Evolutionary conservation across 2,797 vertebrate species (phyloP).

Genomic region (Hippopotamyrus pictus): DNA sequence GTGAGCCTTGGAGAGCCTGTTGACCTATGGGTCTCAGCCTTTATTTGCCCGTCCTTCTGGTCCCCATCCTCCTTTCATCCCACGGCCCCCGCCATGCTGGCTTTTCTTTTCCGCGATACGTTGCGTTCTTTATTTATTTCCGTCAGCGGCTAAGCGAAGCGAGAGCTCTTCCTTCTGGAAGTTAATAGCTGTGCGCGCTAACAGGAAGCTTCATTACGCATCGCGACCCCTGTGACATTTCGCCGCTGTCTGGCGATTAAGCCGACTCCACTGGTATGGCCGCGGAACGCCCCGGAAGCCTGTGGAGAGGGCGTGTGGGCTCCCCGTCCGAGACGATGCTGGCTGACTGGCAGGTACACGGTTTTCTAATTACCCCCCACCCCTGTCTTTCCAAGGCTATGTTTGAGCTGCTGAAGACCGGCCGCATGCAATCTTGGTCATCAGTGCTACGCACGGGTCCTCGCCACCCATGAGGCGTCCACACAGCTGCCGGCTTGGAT

Average conservation of each 20-base stretch:
- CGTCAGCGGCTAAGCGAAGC: constrained; percentile 30
- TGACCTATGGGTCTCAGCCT: background rate
- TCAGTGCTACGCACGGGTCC: background rate
- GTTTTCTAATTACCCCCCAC: constrained; percentile 45
- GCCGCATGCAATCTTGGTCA: background rate
- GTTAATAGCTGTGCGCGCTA: constrained; percentile 46
- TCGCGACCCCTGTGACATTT: constrained; percentile 41
- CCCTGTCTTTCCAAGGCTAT: constrained; percentile 35
- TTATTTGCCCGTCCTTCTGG: constrained; percentile 24
- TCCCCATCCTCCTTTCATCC: constrained; percentile 7
- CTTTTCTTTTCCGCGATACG: background rate
- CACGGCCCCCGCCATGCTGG: background rate
- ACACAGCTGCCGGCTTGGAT: background rate
- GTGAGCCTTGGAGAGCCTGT: background rate
- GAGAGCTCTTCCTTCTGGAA: constrained; percentile 38
- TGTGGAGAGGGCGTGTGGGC: constrained; percentile 34
- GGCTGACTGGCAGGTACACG: constrained; percentile 58
- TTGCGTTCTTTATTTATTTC: background rate
- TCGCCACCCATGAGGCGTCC: background rate
- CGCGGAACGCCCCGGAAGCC: constrained; percentile 41
- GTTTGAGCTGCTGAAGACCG: constrained; percentile 32
- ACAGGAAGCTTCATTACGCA: constrained; percentile 42
- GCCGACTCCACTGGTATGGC: constrained; percentile 52
- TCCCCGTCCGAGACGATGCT: constrained; percentile 27
- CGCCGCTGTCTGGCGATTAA: constrained; percentile 45